Conservation (phyloP, 2,888 invertebrate species). For the Schrankia costaestrigalis region DNA sequence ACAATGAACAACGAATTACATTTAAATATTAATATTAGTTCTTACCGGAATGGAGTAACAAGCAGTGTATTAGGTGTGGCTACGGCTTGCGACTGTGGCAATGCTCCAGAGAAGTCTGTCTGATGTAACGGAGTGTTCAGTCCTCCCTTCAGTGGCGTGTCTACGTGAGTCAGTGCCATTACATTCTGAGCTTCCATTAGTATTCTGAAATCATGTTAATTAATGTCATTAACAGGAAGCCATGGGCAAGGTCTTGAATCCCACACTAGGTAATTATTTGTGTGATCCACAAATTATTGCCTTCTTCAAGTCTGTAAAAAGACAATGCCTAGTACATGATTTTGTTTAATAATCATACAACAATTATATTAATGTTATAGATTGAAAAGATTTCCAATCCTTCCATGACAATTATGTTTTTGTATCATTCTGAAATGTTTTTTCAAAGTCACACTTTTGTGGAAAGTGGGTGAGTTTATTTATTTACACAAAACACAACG, state of each 20-base stretch:
- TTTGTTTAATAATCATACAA: too few relatives aligned
- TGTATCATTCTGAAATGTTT: not conserved
- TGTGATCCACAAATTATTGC: too few relatives aligned
- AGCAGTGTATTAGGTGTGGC: slow-evolving; percentile 96
- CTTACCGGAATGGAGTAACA: slow-evolving; percentile 89
- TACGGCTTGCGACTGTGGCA: slow-evolving; percentile 84
- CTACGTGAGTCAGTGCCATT: slow-evolving; percentile 98
- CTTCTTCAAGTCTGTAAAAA: too few relatives aligned
- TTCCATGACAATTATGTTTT: not conserved
- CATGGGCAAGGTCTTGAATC: not conserved
- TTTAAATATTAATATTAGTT: not conserved
- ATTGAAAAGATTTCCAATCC: not conserved
- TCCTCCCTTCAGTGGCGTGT: slow-evolving; percentile 98
- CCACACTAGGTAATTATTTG: not conserved
- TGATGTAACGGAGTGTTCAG: slow-evolving; percentile 95
- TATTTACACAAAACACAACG: too few relatives aligned
- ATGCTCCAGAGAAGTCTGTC: slow-evolving; percentile 91
- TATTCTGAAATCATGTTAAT: slow-evolving; percentile 65
- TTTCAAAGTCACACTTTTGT: not conserved
- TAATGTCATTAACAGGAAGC: not conserved
- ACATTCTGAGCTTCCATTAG: slow-evolving; percentile 98
- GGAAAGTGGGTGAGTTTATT: too few relatives aligned
- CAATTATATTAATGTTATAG: too few relatives aligned
- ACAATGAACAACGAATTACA: not conserved
- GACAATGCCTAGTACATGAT: too few relatives aligned